These are phyloP conservation scores for Phoxinus dragarum DNA, from an alignment of 2,797 vertebrate species.

Conservation along the genomic window DNA sequence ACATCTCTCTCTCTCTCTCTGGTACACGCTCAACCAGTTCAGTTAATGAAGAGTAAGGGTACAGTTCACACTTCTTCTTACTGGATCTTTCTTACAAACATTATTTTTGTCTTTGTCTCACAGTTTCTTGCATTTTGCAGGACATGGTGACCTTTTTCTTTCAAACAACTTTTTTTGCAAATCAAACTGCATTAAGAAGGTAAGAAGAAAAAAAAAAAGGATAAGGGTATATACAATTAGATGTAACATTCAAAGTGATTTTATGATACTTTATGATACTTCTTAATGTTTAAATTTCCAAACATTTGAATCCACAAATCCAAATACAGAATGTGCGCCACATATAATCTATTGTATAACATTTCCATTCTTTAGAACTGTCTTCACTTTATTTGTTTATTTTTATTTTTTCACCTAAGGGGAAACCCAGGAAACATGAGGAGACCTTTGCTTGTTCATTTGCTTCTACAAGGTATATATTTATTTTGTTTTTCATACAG, in stretches of 20 bases:
- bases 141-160: neutral
- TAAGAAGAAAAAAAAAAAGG: neutral
- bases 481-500: neutral
- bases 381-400: neutral
- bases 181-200: neutral
- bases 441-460: neutral
- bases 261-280: neutral
- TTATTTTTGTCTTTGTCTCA: neutral
- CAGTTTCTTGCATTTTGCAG: neutral
- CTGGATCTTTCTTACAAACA: no score
- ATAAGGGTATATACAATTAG: neutral
- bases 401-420: neutral
- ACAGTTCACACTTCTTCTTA: no score
- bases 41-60: no score
- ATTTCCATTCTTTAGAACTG: neutral
- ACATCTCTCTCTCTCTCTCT: no score
- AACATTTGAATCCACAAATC: neutral
- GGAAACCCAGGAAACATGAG: neutral
- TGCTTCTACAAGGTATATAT: neutral
- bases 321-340: neutral
- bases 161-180: neutral
- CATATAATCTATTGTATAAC: neutral
- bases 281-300: neutral
- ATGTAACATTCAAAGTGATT: neutral
- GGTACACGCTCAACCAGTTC: no score